Evolutionary conservation across 1,140 invertebrate genomes (phyloP).

Genomic region (Papilio glaucus): DNA sequence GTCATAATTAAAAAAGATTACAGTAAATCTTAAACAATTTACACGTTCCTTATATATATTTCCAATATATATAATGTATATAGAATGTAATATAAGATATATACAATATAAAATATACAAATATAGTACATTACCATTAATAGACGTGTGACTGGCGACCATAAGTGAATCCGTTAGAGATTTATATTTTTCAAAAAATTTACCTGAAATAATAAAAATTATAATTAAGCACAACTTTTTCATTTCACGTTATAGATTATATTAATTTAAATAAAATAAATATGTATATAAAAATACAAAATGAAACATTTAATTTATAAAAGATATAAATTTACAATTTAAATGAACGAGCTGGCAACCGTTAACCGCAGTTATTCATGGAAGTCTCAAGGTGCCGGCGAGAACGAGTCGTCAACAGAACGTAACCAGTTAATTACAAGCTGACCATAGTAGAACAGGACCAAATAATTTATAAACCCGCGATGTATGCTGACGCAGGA

Average conservation of each 20-base stretch:
- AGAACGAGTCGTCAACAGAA: not conserved
- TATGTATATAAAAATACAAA: not conserved
- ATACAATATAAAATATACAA: not conserved
- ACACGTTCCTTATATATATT: not conserved
- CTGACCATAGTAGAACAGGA: not conserved
- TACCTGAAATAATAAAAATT: conserved; percentile 24
- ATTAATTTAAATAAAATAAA: not conserved
- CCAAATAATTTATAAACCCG: not conserved
- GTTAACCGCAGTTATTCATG: not conserved
- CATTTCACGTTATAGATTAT: not conserved
- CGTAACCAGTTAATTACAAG: conserved; percentile 1
- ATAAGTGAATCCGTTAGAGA: not conserved
- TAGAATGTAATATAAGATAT: too few species aligned
- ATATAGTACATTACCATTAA: conserved; percentile 26
- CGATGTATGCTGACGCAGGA: not conserved
- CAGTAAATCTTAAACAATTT: too few species aligned
- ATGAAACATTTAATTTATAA: not conserved
- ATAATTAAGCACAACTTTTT: not conserved
- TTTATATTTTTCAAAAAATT: conserved; percentile 15
- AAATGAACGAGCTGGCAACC: not conserved
- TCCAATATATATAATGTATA: not conserved
- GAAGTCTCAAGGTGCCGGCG: conserved; percentile 16
- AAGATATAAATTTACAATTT: not conserved
- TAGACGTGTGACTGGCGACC: not conserved
- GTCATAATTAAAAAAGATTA: too few species aligned